phyloP scores from a whole-genome alignment of 2,888 invertebrate genomes.

The Auanema freiburgensis region DNA sequence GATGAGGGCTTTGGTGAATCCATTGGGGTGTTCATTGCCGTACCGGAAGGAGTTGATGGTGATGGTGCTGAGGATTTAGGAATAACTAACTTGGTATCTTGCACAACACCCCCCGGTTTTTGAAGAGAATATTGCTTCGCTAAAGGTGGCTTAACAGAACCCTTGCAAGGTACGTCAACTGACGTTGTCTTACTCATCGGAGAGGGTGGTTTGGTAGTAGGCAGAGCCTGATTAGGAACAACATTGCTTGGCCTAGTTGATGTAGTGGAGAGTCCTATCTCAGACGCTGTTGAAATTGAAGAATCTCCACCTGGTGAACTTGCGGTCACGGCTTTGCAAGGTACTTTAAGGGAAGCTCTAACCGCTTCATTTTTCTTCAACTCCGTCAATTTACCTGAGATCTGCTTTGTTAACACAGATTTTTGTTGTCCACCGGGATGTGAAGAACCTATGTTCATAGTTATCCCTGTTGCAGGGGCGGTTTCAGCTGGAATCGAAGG shows the following conservation, averaged over 20 bases:
- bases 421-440: slow-evolving; percentile 8
- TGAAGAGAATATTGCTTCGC: slow-evolving; percentile 16
- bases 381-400: slow-evolving; percentile 42
- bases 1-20: slow-evolving; percentile 2
- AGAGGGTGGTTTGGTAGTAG: slow-evolving; percentile 9
- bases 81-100: slow-evolving; percentile 13
- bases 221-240: background rate
- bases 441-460: background rate
- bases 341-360: background rate
- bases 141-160: background rate
- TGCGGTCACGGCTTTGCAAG: background rate
- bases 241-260: background rate
- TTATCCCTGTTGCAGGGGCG: slow-evolving; percentile 1
- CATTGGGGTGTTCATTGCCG: background rate
- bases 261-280: background rate
- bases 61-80: slow-evolving; percentile 24
- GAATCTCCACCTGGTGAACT: slow-evolving; percentile 4
- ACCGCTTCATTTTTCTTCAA: slow-evolving; percentile 30
- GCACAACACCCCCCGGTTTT: slow-evolving; percentile 24
- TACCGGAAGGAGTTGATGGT: slow-evolving; percentile 5
- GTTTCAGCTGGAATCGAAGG: slow-evolving; percentile 22
- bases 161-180: slow-evolving; percentile 8
- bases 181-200: slow-evolving; percentile 1
- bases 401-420: slow-evolving; percentile 25
- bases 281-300: background rate